phyloP scores from a whole-genome alignment of 2,888 invertebrate species.

The Nineta flava region DNA sequence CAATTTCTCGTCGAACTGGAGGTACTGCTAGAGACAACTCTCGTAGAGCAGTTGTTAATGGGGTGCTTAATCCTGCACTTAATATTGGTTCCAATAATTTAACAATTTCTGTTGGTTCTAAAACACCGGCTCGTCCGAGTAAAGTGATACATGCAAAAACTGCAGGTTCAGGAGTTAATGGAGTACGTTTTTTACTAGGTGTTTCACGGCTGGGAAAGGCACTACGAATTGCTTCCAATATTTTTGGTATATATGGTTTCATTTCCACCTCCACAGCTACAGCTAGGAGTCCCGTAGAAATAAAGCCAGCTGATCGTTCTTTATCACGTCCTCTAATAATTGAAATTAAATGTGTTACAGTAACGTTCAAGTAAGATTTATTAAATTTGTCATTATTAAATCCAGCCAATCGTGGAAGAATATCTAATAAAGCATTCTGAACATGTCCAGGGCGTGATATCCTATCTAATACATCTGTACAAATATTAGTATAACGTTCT shows the following conservation, averaged over 20 bases:
- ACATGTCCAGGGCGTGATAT: conserved; percentile 61
- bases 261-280: conserved; percentile 76
- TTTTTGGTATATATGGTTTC: conserved; percentile 59
- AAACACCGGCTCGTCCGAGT: conserved; percentile 53
- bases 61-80: conserved; percentile 77
- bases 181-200: conserved; percentile 53
- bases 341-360: conserved; percentile 61
- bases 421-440: conserved; percentile 70
- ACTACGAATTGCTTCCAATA: conserved; percentile 69
- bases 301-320: conserved; percentile 75
- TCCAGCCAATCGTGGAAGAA: conserved; percentile 86
- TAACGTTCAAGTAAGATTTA: conserved; percentile 51
- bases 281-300: conserved; percentile 69
- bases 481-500: conserved; percentile 70
- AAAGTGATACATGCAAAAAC: conserved; percentile 89
- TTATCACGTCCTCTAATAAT: conserved; percentile 61
- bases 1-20: conserved; percentile 73
- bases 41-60: conserved; percentile 77
- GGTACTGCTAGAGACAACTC: conserved; percentile 79
- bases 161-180: conserved; percentile 55
- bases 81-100: conserved; percentile 85
- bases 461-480: conserved; percentile 61
- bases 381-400: conserved; percentile 74
- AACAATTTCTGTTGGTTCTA: conserved; percentile 18
- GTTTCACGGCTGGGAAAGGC: conserved; percentile 59